A percentile compares a stretch with the other conserved stretches of the same genome.
These are phyloP conservation scores for Panagrolaimus sp. DNA, from an alignment of 1,140 invertebrate genomes.

Conservation along the genomic window DNA sequence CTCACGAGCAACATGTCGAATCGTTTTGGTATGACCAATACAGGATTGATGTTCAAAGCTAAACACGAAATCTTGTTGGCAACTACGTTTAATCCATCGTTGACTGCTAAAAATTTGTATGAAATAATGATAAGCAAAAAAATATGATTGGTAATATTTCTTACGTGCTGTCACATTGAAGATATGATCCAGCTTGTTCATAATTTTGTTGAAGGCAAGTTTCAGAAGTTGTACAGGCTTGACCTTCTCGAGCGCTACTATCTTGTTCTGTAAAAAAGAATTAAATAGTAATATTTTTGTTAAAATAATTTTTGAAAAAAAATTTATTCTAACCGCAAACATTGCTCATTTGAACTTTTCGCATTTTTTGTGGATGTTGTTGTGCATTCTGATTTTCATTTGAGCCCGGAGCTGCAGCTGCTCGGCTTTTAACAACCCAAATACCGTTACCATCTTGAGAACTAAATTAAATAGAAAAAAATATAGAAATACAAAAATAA, in stretches of 20 bases:
- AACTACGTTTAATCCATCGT: conserved; percentile 53
- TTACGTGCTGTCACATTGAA: conserved; percentile 56
- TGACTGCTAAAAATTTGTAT: conserved; percentile 36
- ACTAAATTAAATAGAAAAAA: conserved; percentile 29
- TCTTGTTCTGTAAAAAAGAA: conserved; percentile 47
- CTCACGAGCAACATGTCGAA: conserved; percentile 24
- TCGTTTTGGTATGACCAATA: conserved; percentile 40
- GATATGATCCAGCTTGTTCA: conserved; percentile 40
- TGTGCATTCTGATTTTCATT: conserved; percentile 22
- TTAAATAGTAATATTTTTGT: background rate
- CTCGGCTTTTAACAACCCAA: conserved; percentile 55
- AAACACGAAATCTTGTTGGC: conserved; percentile 52
- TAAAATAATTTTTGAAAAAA: conserved; percentile 16
- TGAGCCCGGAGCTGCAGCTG: conserved; percentile 15
- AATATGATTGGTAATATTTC: conserved; percentile 17
- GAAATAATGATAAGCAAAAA: background rate
- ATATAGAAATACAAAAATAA: background rate
- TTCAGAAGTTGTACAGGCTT: conserved; percentile 42
- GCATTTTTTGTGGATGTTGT: conserved; percentile 44
- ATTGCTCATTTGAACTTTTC: conserved; percentile 30
- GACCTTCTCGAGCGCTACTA: conserved; percentile 45
- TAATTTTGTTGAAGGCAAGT: conserved; percentile 55
- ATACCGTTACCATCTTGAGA: conserved; percentile 49
- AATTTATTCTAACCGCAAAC: conserved; percentile 40
- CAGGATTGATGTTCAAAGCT: conserved; percentile 58